A percentile compares a stretch with the other conserved stretches of the same genome.
Evolutionary conservation across 2,888 invertebrate genomes (phyloP).

Genomic region (Eupelmus urozonus): DNA sequence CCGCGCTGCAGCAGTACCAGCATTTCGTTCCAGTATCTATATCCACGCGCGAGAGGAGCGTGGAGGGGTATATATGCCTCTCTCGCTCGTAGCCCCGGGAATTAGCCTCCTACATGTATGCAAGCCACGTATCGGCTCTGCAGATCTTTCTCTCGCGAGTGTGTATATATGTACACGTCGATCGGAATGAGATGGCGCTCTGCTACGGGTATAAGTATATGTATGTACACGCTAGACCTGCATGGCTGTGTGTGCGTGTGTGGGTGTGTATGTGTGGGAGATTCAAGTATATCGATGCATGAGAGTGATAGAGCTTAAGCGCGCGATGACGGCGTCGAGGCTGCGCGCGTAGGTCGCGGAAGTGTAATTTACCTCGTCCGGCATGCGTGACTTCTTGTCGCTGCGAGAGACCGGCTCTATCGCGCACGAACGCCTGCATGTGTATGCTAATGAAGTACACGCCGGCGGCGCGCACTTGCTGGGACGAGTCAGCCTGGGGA

Average conservation of each 20-base stretch:
- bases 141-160: slow-evolving; percentile 4
- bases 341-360: slow-evolving; percentile 11
- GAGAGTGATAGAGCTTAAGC: slow-evolving; percentile 4
- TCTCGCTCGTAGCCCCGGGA: background rate
- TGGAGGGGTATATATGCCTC: background rate
- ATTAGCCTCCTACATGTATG: slow-evolving; percentile 10
- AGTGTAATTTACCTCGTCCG: slow-evolving; percentile 43
- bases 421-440: too few species aligned
- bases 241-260: background rate
- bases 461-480: background rate
- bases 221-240: background rate
- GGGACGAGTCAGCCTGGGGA: background rate
- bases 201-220: background rate
- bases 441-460: too few species aligned
- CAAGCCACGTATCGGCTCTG: background rate
- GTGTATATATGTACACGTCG: background rate
- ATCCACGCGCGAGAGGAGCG: background rate
- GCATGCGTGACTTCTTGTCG: slow-evolving; percentile 55
- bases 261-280: background rate
- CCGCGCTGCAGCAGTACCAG: background rate
- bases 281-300: slow-evolving; percentile 27
- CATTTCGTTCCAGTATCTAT: background rate
- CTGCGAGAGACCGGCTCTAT: too few species aligned
- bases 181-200: background rate
- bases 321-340: slow-evolving; percentile 9